Base-by-base conservation (phyloP, 2,797 vertebrate species). In the Lophotriccus pileatus region DNA sequence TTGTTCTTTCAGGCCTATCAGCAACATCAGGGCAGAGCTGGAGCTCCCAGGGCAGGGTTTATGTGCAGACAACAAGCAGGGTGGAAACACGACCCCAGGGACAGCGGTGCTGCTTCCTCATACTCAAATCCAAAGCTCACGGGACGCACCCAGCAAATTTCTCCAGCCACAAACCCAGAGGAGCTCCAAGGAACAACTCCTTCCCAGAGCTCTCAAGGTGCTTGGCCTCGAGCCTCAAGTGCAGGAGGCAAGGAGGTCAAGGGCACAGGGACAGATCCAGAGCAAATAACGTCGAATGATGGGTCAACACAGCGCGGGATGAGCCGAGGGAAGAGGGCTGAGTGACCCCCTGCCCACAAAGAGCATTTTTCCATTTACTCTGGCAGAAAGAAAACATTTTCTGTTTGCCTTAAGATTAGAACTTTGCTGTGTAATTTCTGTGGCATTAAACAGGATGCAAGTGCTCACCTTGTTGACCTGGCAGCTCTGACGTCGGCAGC, bases 241-340 rank as follows among this genome's bases (percentile, higher is more conserved):
- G 4, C 18, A 24, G 39, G 37, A 74, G 16, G 41, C 76, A 67
- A 66, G 43, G n/a, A 80, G 47, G 39, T 67, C 56, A 52, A 74
- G 34, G 37, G 27, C 30, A 53, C 18, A 14, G 47, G 37, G 62
- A 68, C 3, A 3, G 27, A 81, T 55, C 14, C 25, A 14, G 72
- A 88, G 28, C 52, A 58, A 75, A 32, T 50, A 25, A 17, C 0
- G 0, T 9, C 6, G 41, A 10, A 27, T 32, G 69, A 58, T 0
- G 16, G 9, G 43, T 83, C 34, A 91, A 74, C 17, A 17, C 1
- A 13, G n/a, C 2, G 0, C 6, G 7, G 18, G 60, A 46, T 2
- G 13, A 84, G 49, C 46, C 1, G 7, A 60, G 15, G 68, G 66
- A 81, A 75, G 34, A 64, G 10, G 6, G 30, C 9, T 3, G 24